phyloP scores from a whole-genome alignment of 1,140 invertebrate species.

The Platyscapa corneri region DNA sequence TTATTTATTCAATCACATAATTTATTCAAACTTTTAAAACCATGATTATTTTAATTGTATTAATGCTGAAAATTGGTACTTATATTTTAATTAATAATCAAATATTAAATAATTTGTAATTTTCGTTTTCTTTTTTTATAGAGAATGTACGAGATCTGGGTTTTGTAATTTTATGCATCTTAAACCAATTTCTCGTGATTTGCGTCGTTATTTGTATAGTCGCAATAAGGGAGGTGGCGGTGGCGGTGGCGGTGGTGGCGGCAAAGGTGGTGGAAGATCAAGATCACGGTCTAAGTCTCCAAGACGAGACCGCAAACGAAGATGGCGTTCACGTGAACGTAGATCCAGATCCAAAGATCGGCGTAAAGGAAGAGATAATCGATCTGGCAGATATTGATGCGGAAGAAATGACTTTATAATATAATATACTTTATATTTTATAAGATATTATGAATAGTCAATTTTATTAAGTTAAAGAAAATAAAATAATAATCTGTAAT shows the following conservation, averaged over 20 bases:
- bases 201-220: constrained; percentile 82
- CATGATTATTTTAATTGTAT: no score
- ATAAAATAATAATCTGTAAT: background rate
- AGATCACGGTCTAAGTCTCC: constrained; percentile 66
- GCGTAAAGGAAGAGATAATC: constrained; percentile 69
- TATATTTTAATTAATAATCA: background rate
- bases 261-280: constrained; percentile 32
- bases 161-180: constrained; percentile 99
- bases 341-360: constrained; percentile 67
- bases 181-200: constrained; percentile 96
- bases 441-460: background rate
- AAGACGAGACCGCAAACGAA: constrained; percentile 57
- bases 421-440: background rate
- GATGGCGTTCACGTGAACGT: constrained; percentile 67
- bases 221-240: constrained; percentile 64
- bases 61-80: no score
- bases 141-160: constrained; percentile 96
- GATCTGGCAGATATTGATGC: constrained; percentile 72
- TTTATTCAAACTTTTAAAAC: no score
- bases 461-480: background rate
- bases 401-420: background rate
- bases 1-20: no score
- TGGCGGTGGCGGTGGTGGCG: constrained; percentile 56
- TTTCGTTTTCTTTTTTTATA: constrained; percentile 64
- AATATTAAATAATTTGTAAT: constrained; percentile 32